Base-by-base conservation (phyloP, 2,797 vertebrate genomes). In the Yasuhikotakia modesta region DNA sequence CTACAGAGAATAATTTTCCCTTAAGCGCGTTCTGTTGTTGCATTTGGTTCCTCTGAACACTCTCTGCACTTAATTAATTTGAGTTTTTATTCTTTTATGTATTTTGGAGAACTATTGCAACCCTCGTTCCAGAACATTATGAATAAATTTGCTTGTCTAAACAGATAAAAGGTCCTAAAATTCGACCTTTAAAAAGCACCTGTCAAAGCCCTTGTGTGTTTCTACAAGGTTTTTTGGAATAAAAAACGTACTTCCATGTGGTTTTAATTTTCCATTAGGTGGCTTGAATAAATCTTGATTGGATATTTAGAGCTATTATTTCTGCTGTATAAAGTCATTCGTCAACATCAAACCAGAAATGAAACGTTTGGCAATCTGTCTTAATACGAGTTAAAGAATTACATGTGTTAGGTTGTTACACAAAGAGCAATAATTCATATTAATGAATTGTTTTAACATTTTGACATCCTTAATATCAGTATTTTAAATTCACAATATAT, bases 91-190 rank as follows among this genome's bases (percentile, higher is more conserved):
- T 46, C 2, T 27, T 27, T 27, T 27, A 27, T 27, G 2, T 27
- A 48, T 30, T 32, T 4, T 57, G 46, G 39, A 43, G 48, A n/a
- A 50, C 48, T 50, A 16, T 27, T 30, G 24, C 17, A 1, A 60
- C 27, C n/a, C 30, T 60, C 5, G 10, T 19, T 7, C n/a, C 46
- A 48, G 52, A 64, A 32, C 27, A 3, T 5, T 58, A 60, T 21
- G 58, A 13, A 14, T 13, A 60, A 14, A 61, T 46, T 27, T 48
- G 57, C 46, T 27, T 48, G 43, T 30, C 43, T 52, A 63, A 35
- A 24, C n/a, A 64, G 46, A 73, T 61, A 73, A 50, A 73, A 48
- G 50, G 2, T 17, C n/a, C 48, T 63, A 16, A 73, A 52, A 35
- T 5, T 27, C 2, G 1, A 17, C 21, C 13, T 57, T 57, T 7